These are phyloP conservation scores for Bombylius major DNA, from an alignment of 2,888 invertebrate genomes.

Conservation along the genomic window DNA sequence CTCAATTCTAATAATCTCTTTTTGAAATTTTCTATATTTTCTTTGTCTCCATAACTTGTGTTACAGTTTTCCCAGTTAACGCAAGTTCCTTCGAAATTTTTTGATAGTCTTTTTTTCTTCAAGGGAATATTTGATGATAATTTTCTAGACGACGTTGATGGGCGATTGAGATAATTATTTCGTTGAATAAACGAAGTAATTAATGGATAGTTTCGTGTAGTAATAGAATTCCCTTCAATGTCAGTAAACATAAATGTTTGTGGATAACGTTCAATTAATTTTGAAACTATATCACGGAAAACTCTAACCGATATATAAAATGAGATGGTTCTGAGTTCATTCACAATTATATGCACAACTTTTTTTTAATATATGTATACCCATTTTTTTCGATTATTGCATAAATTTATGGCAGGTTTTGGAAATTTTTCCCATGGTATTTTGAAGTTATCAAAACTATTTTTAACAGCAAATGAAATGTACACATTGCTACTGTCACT, in stretches of 20 bases:
- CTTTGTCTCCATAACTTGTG: too few relatives aligned
- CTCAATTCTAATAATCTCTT: too few relatives aligned
- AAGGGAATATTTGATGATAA: too few relatives aligned
- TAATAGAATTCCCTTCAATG: background rate
- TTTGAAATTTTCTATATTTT: too few relatives aligned
- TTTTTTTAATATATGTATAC: background rate
- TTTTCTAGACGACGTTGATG: too few relatives aligned
- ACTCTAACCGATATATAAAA: background rate
- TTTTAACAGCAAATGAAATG: too few relatives aligned
- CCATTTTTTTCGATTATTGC: background rate
- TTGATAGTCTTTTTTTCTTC: too few relatives aligned
- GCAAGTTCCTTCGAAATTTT: too few relatives aligned
- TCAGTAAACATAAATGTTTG: background rate
- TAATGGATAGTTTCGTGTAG: background rate
- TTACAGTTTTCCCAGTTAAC: too few relatives aligned
- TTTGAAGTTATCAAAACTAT: too few relatives aligned
- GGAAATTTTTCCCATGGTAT: constrained; percentile 4
- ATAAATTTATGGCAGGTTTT: background rate
- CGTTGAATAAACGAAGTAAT: background rate
- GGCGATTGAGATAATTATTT: too few relatives aligned
- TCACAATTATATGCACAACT: background rate
- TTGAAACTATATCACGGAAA: background rate
- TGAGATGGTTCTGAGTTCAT: background rate
- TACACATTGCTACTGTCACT: background rate
- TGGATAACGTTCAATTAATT: background rate